phyloP scores from a whole-genome alignment of 2,113 vertebrate genomes.

The Rattus rattus region DNA sequence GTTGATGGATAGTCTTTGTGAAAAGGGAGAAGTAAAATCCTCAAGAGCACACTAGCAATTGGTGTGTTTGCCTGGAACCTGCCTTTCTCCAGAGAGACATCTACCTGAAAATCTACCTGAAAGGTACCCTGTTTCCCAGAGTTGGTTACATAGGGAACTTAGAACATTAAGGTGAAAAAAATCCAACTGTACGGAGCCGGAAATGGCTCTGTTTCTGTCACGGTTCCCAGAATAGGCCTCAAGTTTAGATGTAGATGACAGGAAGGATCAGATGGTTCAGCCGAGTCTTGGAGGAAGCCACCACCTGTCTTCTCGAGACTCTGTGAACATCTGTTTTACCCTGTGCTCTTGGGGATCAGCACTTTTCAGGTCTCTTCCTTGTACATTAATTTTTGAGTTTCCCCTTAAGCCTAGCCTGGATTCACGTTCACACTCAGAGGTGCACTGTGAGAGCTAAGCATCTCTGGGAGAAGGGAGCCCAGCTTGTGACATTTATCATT shows the following conservation, averaged over 20 bases:
- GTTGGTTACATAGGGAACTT: background rate
- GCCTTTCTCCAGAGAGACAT: background rate
- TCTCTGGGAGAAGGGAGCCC: background rate
- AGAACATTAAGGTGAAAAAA: background rate
- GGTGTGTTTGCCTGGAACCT: background rate
- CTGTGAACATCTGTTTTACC: too few relatives aligned
- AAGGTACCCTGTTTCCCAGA: background rate
- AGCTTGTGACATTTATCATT: background rate
- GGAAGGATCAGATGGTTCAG: too few relatives aligned
- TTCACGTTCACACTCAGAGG: background rate
- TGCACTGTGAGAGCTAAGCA: background rate
- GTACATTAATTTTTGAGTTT: background rate
- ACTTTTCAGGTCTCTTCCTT: background rate
- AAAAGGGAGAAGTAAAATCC: conserved; percentile 54
- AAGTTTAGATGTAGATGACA: background rate
- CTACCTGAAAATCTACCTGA: background rate
- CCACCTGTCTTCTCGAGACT: background rate
- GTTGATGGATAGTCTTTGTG: background rate
- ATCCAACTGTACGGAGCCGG: background rate
- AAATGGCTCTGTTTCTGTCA: fast-evolving
- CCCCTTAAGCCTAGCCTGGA: background rate
- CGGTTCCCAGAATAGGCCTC: background rate
- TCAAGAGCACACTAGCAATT: conserved; percentile 7
- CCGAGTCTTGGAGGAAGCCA: background rate
- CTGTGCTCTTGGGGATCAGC: background rate